These are phyloP conservation scores for Picus viridis DNA, from an alignment of 2,797 vertebrate genomes.

Conservation along the genomic window DNA sequence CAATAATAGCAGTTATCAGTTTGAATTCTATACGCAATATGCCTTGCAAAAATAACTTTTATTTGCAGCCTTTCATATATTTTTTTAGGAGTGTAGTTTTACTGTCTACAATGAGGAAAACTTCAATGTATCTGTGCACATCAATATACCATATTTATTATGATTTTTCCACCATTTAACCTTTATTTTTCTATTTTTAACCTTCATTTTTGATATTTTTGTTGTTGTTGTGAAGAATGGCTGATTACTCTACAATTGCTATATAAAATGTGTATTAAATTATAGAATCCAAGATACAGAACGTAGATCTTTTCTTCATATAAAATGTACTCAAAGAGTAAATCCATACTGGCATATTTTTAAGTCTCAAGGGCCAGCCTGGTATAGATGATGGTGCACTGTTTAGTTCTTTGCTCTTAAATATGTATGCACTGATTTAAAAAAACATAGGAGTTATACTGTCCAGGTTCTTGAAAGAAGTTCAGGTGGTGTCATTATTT, in stretches of 20 bases:
- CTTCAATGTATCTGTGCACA: not conserved
- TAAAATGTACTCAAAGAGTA: not conserved
- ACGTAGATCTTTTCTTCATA: not conserved
- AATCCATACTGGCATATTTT: not conserved
- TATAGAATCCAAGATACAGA: not conserved
- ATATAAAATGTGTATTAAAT: not conserved
- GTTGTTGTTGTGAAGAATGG: not conserved
- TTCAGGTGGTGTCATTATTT: not conserved
- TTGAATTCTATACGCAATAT: not conserved
- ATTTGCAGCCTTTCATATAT: not conserved
- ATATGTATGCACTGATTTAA: not conserved
- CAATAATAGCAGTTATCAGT: not conserved
- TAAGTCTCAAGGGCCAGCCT: not conserved
- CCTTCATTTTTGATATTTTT: not conserved
- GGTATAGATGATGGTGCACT: not conserved
- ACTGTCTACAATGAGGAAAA: not conserved
- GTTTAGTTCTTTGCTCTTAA: not conserved
- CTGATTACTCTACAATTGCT: not conserved
- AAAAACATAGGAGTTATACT: not conserved
- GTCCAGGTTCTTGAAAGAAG: not conserved
- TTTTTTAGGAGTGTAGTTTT: not conserved
- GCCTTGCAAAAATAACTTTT: not conserved
- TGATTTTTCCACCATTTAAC: not conserved
- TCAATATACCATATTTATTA: not conserved
- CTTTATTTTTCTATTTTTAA: not conserved